phyloP scores from a whole-genome alignment of 2,888 invertebrate genomes.

The Vesta saturnalis region DNA sequence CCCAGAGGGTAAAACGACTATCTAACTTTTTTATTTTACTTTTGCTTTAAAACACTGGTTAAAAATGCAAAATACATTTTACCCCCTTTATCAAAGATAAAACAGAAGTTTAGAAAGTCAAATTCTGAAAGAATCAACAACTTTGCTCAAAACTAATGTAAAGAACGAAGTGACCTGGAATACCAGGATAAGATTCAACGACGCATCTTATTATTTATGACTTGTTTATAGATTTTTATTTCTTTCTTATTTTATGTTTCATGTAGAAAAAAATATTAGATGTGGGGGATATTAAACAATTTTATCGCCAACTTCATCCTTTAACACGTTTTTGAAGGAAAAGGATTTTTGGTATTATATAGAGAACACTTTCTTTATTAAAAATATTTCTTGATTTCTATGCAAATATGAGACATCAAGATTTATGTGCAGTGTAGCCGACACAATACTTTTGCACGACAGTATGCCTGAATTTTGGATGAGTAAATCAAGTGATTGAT shows the following conservation, averaged over 20 bases:
- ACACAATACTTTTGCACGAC: too few relatives aligned
- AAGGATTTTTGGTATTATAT: too few relatives aligned
- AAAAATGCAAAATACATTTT: slow-evolving; percentile 31
- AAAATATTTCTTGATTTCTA: too few relatives aligned
- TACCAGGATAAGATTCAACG: slow-evolving; percentile 33
- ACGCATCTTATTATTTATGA: slow-evolving; percentile 39
- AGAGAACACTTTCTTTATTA: too few relatives aligned
- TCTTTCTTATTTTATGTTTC: slow-evolving; percentile 19
- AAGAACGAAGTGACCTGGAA: slow-evolving; percentile 38
- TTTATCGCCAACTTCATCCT: too few relatives aligned
- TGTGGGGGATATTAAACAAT: too few relatives aligned
- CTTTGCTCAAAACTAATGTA: slow-evolving; percentile 32
- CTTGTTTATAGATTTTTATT: slow-evolving; percentile 36
- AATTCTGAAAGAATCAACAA: slow-evolving; percentile 35
- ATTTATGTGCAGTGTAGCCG: too few relatives aligned
- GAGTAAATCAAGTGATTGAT: too few relatives aligned
- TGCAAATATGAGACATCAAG: too few relatives aligned
- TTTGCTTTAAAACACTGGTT: slow-evolving; percentile 7
- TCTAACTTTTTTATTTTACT: background rate
- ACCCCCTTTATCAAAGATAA: slow-evolving; percentile 24
- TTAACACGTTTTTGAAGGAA: too few relatives aligned
- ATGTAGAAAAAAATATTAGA: background rate
- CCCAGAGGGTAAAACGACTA: background rate
- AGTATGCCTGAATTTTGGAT: too few relatives aligned
- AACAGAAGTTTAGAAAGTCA: slow-evolving; percentile 38